Base-by-base conservation (phyloP, 2,888 invertebrate genomes). In the Hermaeophaga mercurialis region DNA sequence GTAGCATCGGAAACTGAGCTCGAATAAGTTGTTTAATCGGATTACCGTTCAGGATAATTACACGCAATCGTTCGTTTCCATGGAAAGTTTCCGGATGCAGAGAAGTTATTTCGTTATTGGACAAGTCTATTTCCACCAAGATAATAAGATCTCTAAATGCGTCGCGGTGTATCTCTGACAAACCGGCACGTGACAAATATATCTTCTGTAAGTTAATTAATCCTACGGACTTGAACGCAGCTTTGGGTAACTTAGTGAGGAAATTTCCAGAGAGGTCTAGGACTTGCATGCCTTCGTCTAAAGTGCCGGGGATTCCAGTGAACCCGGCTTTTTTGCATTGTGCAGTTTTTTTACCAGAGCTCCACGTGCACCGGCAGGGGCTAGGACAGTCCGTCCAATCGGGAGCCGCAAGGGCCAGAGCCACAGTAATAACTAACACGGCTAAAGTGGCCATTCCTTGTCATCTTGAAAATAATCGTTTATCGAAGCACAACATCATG, bases 341-440 rank as follows among this genome's bases (percentile, higher is more conserved):
- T 53, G 93, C 94, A 36, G 91, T 91, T 77, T 91, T 92, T 79
- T 94, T 94, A 60, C 94, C 94, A 59, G 89, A 90, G 36, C 90
- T 89, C 94, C 94, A 95, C 80, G 92, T 94, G 83, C 94, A 94
- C 71, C 87, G 86, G 77, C 94, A 94, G 69, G 89, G 87, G 65
- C 86, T 83, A 70, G 92, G 90, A 79, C 93, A 94, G 78, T 91
- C 91, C 48, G 91, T 90, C 92, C 92, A 93, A 79, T 93, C 93
- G 59, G 87, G 85, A 67, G 84, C 82, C 61, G 82, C 81, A 59
- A 81, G 78, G 67, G 81, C 82, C 71, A 75, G 63, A 61, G 76
- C 74, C 70, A 72, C 72, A 65, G 74, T 67, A 68, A 78, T 69
- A 69, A 74, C 66, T 68, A 78, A 65, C 66, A 77, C 64, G 66